phyloP scores from a whole-genome alignment of 2,113 vertebrate species.

The Paramormyrops kingsleyae region DNA sequence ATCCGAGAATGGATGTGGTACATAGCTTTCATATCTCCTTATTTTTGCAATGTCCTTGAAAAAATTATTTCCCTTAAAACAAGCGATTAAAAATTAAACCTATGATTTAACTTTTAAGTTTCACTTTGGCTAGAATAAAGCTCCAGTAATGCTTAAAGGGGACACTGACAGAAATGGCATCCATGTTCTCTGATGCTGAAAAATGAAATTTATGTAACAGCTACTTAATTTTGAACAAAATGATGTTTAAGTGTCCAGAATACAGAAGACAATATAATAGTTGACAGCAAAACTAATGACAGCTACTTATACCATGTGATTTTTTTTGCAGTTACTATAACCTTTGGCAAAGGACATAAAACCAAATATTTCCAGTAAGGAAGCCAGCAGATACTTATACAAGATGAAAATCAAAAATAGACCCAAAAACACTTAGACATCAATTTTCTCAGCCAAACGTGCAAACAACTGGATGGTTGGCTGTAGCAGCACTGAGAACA shows the following conservation, averaged over 20 bases:
- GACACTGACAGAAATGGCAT: background rate
- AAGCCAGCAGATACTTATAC: background rate
- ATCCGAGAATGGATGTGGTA: background rate
- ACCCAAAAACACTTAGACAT: background rate
- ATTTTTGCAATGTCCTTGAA: background rate
- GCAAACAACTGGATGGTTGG: background rate
- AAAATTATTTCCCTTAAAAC: background rate
- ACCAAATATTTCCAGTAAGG: background rate
- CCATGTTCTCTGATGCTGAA: background rate
- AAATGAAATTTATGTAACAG: background rate
- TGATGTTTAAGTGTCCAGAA: background rate
- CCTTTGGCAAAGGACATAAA: background rate
- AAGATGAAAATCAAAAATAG: background rate
- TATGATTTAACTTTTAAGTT: background rate
- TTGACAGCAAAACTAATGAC: background rate
- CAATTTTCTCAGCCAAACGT: background rate
- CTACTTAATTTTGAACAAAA: background rate
- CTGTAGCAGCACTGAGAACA: background rate
- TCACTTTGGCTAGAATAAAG: background rate
- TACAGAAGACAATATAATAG: background rate
- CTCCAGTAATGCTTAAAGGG: background rate
- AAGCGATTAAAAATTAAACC: background rate
- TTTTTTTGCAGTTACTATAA: background rate
- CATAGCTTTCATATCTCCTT: background rate
- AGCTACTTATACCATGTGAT: background rate